A percentile compares a stretch with the other conserved stretches of the same genome.
phyloP scores from a whole-genome alignment of 2,888 invertebrate species.

The Drosophila affinis region DNA sequence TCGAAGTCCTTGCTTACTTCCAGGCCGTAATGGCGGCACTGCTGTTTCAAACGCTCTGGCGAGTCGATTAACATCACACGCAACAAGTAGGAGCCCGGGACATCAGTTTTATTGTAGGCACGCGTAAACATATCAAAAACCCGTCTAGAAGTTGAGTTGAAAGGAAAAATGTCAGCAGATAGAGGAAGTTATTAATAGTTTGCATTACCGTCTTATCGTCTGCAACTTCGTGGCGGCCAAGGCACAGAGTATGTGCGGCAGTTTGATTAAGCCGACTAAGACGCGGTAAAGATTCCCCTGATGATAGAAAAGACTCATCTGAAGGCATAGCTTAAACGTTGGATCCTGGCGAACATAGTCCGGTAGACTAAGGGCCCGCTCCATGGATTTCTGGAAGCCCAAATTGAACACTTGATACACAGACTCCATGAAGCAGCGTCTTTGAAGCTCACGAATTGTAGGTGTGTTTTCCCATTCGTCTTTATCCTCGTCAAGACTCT shows the following conservation, averaged over 20 bases:
- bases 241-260: conserved; percentile 85
- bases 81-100: conserved; percentile 84
- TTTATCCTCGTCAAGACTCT: conserved; percentile 70
- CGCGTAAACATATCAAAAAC: conserved; percentile 85
- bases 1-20: background rate
- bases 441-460: conserved; percentile 48
- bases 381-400: conserved; percentile 85
- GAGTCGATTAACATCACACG: conserved; percentile 74
- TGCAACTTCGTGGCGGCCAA: conserved; percentile 85
- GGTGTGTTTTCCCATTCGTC: background rate
- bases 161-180: background rate
- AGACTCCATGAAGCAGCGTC: conserved; percentile 85
- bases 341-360: conserved; percentile 79
- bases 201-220: conserved; percentile 84
- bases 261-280: conserved; percentile 83
- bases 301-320: conserved; percentile 85
- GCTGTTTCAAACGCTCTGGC: conserved; percentile 54
- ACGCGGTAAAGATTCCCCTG: conserved; percentile 86
- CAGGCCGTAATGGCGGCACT: conserved; percentile 74
- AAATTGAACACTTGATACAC: conserved; percentile 86
- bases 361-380: conserved; percentile 84
- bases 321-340: conserved; percentile 80
- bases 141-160: conserved; percentile 81
- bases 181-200: conserved; percentile 14
- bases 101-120: conserved; percentile 85